phyloP scores from a whole-genome alignment of 2,888 invertebrate species.

The Automeris io region DNA sequence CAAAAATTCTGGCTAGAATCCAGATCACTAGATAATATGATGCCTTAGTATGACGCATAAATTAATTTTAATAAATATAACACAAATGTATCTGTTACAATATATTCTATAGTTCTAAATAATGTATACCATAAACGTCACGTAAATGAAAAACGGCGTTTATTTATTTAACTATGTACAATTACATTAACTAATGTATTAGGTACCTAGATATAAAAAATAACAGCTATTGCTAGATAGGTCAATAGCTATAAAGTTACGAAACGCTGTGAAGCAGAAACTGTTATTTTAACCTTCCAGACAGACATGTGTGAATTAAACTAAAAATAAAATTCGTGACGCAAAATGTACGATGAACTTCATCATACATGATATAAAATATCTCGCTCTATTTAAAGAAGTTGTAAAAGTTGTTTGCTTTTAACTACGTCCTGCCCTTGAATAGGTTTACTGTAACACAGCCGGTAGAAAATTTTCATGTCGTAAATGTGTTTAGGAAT shows the following conservation, averaged over 20 bases:
- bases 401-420: slow-evolving; percentile 59
- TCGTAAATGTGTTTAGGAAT: slow-evolving; percentile 42
- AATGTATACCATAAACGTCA: too few relatives aligned
- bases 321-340: slow-evolving; percentile 41
- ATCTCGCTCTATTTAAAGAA: slow-evolving; percentile 47
- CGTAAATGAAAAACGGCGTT: too few relatives aligned
- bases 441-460: slow-evolving; percentile 39
- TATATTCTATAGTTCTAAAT: too few relatives aligned
- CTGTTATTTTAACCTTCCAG: slow-evolving; percentile 26
- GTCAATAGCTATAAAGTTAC: slow-evolving; percentile 5
- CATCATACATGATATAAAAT: slow-evolving; percentile 38
- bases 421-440: slow-evolving; percentile 53
- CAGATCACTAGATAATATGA: too few relatives aligned
- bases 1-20: too few relatives aligned
- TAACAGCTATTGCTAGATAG: not conserved
- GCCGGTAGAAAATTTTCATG: slow-evolving; percentile 33
- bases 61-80: too few relatives aligned
- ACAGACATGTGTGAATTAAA: slow-evolving; percentile 28
- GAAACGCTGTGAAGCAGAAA: slow-evolving; percentile 3
- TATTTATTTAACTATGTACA: too few relatives aligned
- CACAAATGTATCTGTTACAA: too few relatives aligned
- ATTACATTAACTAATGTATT: too few relatives aligned
- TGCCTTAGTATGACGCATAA: too few relatives aligned
- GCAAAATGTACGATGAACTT: slow-evolving; percentile 38
- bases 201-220: too few relatives aligned